Evolutionary conservation across 2,797 vertebrate species (phyloP).

Genomic region (Sciurus carolinensis): DNA sequence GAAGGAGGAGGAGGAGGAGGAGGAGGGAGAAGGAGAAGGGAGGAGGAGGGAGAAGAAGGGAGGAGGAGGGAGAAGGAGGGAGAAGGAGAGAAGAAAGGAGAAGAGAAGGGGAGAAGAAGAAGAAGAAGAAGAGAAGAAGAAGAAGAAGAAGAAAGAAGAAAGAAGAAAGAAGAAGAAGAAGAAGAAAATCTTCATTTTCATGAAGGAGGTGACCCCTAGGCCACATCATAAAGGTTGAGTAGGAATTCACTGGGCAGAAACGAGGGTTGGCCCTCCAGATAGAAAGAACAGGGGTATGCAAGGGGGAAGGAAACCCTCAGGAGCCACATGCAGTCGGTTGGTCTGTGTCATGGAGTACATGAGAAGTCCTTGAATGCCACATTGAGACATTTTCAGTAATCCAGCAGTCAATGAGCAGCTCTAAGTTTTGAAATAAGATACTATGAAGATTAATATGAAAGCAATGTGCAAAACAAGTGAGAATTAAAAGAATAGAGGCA

Average conservation of each 20-base stretch:
- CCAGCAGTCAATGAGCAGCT: background rate
- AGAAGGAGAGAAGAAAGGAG: no score
- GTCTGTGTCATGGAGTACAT: fast-evolving
- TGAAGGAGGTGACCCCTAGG: background rate
- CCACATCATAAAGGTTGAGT: background rate
- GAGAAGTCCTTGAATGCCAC: background rate
- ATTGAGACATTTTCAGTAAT: background rate
- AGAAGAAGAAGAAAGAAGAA: no score
- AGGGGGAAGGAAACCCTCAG: background rate
- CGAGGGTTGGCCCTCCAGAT: background rate
- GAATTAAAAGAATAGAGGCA: background rate
- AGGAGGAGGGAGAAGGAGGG: no score
- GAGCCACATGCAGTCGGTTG: background rate
- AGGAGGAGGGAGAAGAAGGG: no score
- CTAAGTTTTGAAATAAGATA: constrained; percentile 35
- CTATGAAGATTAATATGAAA: background rate
- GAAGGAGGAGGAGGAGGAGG: no score
- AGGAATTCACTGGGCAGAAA: constrained; percentile 43
- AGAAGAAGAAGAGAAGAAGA: no score
- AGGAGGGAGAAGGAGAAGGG: no score
- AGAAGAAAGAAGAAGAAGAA: no score
- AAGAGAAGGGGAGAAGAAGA: no score
- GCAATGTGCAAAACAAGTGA: background rate
- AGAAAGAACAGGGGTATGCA: background rate
- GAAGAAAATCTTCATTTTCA: no score